These are phyloP conservation scores for Hirtodrosophila cameraria DNA, from an alignment of 2,888 invertebrate genomes.

Conservation along the genomic window DNA sequence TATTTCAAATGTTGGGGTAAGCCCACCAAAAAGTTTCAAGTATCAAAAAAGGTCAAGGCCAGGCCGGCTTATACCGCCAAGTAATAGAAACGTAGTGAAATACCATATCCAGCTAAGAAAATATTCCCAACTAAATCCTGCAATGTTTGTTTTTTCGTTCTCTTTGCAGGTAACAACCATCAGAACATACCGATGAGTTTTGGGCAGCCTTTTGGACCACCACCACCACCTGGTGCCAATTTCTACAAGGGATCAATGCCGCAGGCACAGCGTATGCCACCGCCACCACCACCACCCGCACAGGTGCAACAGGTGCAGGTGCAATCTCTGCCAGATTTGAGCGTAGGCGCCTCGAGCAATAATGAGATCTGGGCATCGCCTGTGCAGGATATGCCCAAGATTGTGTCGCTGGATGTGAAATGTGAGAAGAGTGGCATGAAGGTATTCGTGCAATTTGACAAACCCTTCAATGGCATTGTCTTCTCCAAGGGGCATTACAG, in stretches of 20 bases:
- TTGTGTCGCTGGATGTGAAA: constrained; percentile 95
- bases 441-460: constrained; percentile 96
- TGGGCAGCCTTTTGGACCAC: constrained; percentile 85
- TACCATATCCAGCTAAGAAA: too few species aligned
- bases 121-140: too few species aligned
- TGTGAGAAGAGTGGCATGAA: constrained; percentile 97
- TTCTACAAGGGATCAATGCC: constrained; percentile 90
- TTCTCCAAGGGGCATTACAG: constrained; percentile 98
- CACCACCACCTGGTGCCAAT: constrained; percentile 84
- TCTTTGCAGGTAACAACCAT: constrained; percentile 78
- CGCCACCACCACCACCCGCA: constrained; percentile 51
- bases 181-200: constrained; percentile 84
- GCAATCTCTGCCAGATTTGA: constrained; percentile 79
- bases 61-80: too few species aligned
- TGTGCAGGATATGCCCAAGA: constrained; percentile 96
- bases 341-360: constrained; percentile 83
- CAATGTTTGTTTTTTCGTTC: too few species aligned
- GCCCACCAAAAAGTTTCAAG: too few species aligned
- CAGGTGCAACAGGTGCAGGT: constrained; percentile 64
- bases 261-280: constrained; percentile 59
- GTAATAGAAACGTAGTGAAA: too few species aligned
- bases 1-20: too few species aligned
- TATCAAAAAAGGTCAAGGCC: too few species aligned
- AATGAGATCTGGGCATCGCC: constrained; percentile 94
- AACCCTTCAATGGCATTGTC: constrained; percentile 97